These are phyloP conservation scores for Portunus trituberculatus DNA, from an alignment of 1,140 invertebrate species.

Conservation along the genomic window DNA sequence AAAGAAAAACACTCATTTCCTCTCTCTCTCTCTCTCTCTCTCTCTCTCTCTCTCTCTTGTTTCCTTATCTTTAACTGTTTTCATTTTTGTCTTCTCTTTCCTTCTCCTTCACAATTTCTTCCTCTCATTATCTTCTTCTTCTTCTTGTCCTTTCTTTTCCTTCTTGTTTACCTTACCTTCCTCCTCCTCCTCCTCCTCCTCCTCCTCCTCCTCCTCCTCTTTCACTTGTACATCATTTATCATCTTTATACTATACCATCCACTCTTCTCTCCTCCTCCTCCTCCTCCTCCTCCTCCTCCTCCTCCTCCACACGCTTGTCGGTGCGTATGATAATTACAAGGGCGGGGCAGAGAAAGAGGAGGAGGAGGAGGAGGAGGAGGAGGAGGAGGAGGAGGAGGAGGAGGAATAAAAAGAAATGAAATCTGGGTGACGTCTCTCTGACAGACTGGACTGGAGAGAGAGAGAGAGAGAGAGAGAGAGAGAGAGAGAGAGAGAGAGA, in stretches of 20 bases:
- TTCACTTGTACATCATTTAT: background rate
- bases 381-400: slow-evolving; percentile 16
- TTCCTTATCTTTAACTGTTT: no score
- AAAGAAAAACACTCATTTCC: no score
- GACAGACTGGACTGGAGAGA: no score
- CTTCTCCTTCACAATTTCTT: background rate
- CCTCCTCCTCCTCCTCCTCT: background rate
- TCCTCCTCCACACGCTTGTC: background rate
- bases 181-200: background rate
- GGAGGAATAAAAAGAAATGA: background rate
- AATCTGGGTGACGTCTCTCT: no score
- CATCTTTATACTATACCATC: background rate
- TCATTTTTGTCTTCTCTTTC: no score
- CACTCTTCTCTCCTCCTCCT: background rate
- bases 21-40: no score
- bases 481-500: no score
- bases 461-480: no score
- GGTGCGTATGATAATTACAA: slow-evolving; percentile 8
- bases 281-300: background rate
- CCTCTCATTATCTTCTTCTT: background rate
- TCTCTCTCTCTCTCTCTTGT: no score
- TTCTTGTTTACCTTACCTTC: background rate
- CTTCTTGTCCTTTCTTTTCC: background rate
- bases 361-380: slow-evolving; percentile 16
- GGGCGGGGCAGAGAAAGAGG: background rate